Evolutionary conservation across 2,113 vertebrate species (phyloP).

Genomic region (Odontesthes bonariensis): DNA sequence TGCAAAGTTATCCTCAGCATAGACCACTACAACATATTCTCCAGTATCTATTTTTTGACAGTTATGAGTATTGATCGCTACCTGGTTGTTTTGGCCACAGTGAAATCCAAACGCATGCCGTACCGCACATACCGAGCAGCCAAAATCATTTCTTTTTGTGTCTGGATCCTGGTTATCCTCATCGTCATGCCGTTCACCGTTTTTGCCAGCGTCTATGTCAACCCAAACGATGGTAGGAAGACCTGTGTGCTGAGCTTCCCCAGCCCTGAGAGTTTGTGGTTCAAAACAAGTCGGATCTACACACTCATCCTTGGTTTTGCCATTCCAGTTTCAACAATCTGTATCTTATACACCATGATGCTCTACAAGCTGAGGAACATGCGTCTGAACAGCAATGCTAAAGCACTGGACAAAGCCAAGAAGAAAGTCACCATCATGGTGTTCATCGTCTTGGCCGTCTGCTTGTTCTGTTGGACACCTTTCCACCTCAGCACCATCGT

Average conservation of each 20-base stretch:
- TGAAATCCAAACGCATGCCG: slow-evolving; percentile 86
- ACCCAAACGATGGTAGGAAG: slow-evolving; percentile 80
- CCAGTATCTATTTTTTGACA: slow-evolving; percentile 92
- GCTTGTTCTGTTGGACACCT: slow-evolving; percentile 92
- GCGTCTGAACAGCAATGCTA: slow-evolving; percentile 87
- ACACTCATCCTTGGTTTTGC: slow-evolving; percentile 89
- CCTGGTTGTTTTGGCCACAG: slow-evolving; percentile 88
- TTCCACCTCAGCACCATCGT: slow-evolving; percentile 93
- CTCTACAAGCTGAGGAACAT: slow-evolving; percentile 88
- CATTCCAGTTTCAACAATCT: slow-evolving; percentile 90
- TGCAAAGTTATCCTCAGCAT: slow-evolving; percentile 92
- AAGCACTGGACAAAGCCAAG: slow-evolving; percentile 92
- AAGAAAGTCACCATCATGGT: slow-evolving; percentile 92
- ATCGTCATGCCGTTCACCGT: slow-evolving; percentile 89
- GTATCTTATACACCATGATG: slow-evolving; percentile 89
- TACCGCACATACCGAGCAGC: slow-evolving; percentile 87
- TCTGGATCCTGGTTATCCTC: slow-evolving; percentile 89
- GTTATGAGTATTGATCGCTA: slow-evolving; percentile 92
- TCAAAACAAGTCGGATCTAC: slow-evolving; percentile 91
- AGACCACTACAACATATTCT: slow-evolving; percentile 94
- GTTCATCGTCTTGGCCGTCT: slow-evolving; percentile 89
- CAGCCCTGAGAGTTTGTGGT: slow-evolving; percentile 87
- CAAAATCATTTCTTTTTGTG: slow-evolving; percentile 87
- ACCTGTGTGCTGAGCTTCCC: slow-evolving; percentile 92
- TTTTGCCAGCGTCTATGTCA: slow-evolving; percentile 86